Base-by-base conservation (phyloP, 2,797 vertebrate genomes). In the Thamnophis elegans region DNA sequence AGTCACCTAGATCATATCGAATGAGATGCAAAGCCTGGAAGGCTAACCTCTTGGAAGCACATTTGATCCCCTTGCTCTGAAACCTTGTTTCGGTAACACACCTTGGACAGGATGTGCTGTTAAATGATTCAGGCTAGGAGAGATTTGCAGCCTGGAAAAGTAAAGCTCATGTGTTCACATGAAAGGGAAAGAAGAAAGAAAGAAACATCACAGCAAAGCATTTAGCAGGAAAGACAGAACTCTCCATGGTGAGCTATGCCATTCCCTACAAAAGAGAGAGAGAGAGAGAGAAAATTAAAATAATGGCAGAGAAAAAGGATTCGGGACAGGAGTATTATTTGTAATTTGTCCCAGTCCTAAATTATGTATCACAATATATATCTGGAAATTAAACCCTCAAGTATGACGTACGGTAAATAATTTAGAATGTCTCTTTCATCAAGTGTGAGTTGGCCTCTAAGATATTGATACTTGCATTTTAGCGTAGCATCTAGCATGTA, bases 301-400 rank as follows among this genome's bases (percentile, higher is more conserved):
- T 32, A 42, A 14, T 60, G 94, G 89, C 20, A 16, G 85, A 92
- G 94, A 13, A 28, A 2, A 28, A 18, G 10, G 58, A 28, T 42
- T 42, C 10, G 68, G 82, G 95, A 93, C 5, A 87, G 85, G 94
- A 93, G 92, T 95, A 94, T 22, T 95, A 95, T 94, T 95, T 97
- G 97, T 97, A 97, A 97, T 97, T 96, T 96, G 96, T 94, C 95
- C 54, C 0, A 18, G 96, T 97, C 94, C 95, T 98, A 97, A 98
- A 98, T 98, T 96, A 98, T 98, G 97, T 96, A 97, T 97, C 96
- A 96, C 96, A 97, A 97, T 97, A 98, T 98, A 96, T 98, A 93
- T 51, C 47, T 93, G 97, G 97, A 98, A 98, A 97, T 98, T 96
- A 97, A 98, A 98, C 96, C 97, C 98, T 62, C 95, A 97, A 96